A percentile compares a stretch with the other conserved stretches of the same genome.
Conservation (phyloP, 37 sponge, comb jelly and placozoan genomes). For the Geodia barretti region DNA sequence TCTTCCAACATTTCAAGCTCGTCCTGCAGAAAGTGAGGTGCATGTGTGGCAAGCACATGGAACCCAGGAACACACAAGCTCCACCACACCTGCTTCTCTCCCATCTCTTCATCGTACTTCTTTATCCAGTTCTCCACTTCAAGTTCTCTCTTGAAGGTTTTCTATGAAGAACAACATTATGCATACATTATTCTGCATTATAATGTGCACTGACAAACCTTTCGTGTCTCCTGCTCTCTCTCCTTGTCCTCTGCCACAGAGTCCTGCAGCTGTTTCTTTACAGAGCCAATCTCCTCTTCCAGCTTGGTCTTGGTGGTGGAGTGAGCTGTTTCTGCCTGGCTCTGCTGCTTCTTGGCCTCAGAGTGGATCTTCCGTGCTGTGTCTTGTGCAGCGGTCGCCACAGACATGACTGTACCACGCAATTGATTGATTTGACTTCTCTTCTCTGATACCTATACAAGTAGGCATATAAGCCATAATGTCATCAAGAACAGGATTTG, state of each 20-base stretch:
- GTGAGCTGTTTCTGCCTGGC: constrained; percentile 26
- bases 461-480: background rate
- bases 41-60: background rate
- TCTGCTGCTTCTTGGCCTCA: constrained; percentile 73
- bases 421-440: constrained; percentile 56
- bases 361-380: constrained; percentile 52
- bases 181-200: background rate
- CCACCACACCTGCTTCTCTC: constrained; percentile 78
- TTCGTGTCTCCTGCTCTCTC: constrained; percentile 77
- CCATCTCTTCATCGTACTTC: constrained; percentile 94
- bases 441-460: constrained; percentile 51
- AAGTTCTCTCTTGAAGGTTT: constrained; percentile 80
- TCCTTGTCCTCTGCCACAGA: constrained; percentile 65
- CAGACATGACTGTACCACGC: constrained; percentile 61
- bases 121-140: constrained; percentile 97
- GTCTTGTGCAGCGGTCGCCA: constrained; percentile 77
- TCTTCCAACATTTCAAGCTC: constrained; percentile 69
- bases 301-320: constrained; percentile 38
- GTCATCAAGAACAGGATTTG: background rate
- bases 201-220: constrained; percentile 34
- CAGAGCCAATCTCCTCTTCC: constrained; percentile 56
- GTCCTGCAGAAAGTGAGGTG: constrained; percentile 24
- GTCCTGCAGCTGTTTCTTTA: constrained; percentile 66
- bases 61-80: background rate
- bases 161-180: constrained; percentile 28